Evolutionary conservation across 1,140 invertebrate genomes (phyloP), one percentile per base, ranked within the genome.

Genomic region (Sesamia nonagrioides): DNA sequence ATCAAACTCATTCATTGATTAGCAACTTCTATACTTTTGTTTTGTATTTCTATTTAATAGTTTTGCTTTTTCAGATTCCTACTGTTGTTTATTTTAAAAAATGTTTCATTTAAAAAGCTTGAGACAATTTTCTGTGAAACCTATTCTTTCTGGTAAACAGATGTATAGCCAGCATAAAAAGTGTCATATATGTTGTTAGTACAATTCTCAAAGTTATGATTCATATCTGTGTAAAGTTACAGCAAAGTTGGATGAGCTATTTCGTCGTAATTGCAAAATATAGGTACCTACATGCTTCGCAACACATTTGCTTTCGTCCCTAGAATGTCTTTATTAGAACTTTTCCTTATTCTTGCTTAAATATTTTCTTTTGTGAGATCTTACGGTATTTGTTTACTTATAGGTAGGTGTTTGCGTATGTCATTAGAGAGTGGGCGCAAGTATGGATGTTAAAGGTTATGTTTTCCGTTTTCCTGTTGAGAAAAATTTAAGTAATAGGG

Each of bases 1-100:
- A 83, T 74, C 78, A 81, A 82, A 72, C 82, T 79, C 72, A 81
- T 77, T 52, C 58, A 81, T 84, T 85, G 83, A 85, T 85, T 83
- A 85, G 82, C 76, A 82, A 83, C 76, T 74, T 60, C 37, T 42
- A 21, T 73, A 61, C 15, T 60, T 27, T 42, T 7, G 6, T 27
- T 37, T 45, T 45, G 9, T 58, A n/a, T 72, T 72, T 37, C 21
- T 35, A 8, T 60, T 21, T 21, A 42, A 66, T 66, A 42, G 17
- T 18, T 42, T n/a, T 17, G 7, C 33, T 61, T 61, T 40, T n/a
- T 15, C 45, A n/a, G 45, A 50, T 50, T 50, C 45, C 13, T 56
- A 18, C 21, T 56, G 17, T 13, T 21, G 21, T 56, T 17, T 37
- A 1, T 37, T 18, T 66, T 13, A 5, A 42, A 21, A 21, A 33